Evolutionary conservation across 2,797 vertebrate genomes (phyloP), one percentile per base, ranked within the genome.

Genomic region (Alauda arvensis): DNA sequence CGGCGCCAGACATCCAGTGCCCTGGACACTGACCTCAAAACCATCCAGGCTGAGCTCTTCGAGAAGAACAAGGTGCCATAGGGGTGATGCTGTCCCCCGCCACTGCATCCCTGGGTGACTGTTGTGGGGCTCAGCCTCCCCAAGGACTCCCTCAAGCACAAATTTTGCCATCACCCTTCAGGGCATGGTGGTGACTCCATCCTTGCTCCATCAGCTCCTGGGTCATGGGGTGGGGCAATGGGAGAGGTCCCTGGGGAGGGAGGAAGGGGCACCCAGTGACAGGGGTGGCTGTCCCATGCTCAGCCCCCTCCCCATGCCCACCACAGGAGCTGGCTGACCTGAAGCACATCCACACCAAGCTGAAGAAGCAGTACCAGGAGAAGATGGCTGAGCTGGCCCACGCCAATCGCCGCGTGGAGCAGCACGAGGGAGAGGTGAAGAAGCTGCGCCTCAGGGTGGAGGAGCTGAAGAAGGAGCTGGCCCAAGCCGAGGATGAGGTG

Each of bases 341-440:
- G 86, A 98, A 99, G 42, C 99, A 99, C 5, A 42, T 98, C 71
- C 99, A 99, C 4, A 43, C 97, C 29, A 99, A 99, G 95, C 95
- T 99, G 93, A 99, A 99, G 97, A 99, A 99, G 88, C 99, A 99
- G 95, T 97, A 98, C 93, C 98, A 99, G 94, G 99, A 99, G 91
- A 99, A 98, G 96, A 98, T 94, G 57, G 98, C 98, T 0, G 99
- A 99, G 95, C 93, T 99, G 67, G 96, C 97, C 2, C 99, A 99
- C 0, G 98, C 99, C 82, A 98, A 97, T 95, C 97, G 99, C 33
- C 96, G 99, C 0, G 97, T 99, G 91, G 99, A 99, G 61, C 97
- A 99, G 95, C 98, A 99, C 0, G 99, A 99, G 95, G 95, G 96
- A 0, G 99, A 99, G 90, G 99, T 99, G 88, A 99, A 99, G 94